A percentile compares a stretch with the other conserved stretches of the same genome.
Evolutionary conservation across 2,113 vertebrate species (phyloP).

Genomic region (Cervus canadensis): DNA sequence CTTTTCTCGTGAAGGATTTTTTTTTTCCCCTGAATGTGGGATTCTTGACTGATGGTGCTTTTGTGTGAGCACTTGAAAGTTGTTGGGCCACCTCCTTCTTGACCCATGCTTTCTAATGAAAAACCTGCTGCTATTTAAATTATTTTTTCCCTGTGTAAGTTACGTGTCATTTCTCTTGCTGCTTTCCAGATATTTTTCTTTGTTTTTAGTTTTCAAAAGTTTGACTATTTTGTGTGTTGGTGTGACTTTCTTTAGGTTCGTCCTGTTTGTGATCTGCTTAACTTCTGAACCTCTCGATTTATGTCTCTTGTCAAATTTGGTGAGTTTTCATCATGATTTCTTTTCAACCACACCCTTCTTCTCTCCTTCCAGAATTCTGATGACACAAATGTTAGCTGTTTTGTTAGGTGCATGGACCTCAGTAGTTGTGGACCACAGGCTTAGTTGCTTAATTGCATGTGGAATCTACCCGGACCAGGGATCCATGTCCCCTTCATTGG

Average conservation of each 20-base stretch:
- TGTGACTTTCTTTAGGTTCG: not conserved
- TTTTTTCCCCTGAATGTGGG: not conserved
- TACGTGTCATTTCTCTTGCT: not conserved
- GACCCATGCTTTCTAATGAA: not conserved
- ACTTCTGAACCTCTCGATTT: not conserved
- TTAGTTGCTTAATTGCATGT: not conserved
- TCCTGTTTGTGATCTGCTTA: not conserved
- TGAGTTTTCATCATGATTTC: not conserved
- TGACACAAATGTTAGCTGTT: not conserved
- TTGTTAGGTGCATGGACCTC: not conserved
- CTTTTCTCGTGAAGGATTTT: not conserved
- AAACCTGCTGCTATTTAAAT: not conserved
- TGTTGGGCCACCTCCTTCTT: not conserved
- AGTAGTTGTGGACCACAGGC: not conserved
- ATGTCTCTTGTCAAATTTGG: not conserved
- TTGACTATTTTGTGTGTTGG: not conserved
- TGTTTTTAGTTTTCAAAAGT: not conserved
- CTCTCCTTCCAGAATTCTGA: not conserved
- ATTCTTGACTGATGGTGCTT: not conserved
- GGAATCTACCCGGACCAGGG: not conserved
- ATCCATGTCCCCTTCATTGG: not conserved
- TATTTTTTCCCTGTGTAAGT: not conserved
- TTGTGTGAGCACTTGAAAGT: not conserved
- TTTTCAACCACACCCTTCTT: not conserved
- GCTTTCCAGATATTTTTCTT: not conserved